Evolutionary conservation across 2,797 vertebrate genomes (phyloP), one percentile per base, ranked within the genome.

Genomic region (Paguma larvata): DNA sequence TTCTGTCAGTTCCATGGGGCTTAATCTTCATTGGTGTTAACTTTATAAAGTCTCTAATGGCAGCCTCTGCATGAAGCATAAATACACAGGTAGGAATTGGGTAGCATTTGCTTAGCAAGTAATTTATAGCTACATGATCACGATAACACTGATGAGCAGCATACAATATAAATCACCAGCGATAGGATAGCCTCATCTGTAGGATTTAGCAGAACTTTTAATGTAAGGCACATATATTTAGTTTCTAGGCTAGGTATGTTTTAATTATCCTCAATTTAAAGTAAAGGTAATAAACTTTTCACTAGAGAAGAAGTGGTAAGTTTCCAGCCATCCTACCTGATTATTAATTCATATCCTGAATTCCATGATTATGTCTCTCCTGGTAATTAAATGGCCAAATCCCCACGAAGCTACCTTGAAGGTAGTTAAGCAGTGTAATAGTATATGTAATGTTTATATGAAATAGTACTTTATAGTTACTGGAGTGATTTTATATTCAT

Each of bases 181-280:
- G 84, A 25, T 77, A 67, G 67, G 59, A 73, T 21, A 53, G 25
- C 44, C 32, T 73, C 30, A 68, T 85, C 41, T 88, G 27, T 70
- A 96, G 85, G 73, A 77, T 78, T 89, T 88, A 95, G 48, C 82
- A 91, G 79, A 93, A 90, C 79, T 92, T 95, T 96, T 77, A 92
- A 38, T 90, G 59, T 53, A 92, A 88, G 68, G 13, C 41, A 97
- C 32, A 41, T 97, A 34, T 85, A 72, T 96, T 97, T 96, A 96
- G 70, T 93, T 96, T 93, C 91, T 97, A 93, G 91, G 72, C n/a
- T 95, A 96, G 70, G n/a, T 96, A n/a, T 97, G 53, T 96, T 95
- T n/a, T 95, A 94, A 91, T 90, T 97, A 93, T 95, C 82, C 53
- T 97, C 59, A 94, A 46, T 97, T 82, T 86, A 73, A 96, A 92